Percentiles rank a stretch among this genome's conserved stretches.
These are phyloP conservation scores for Quadroppia sp. DNA, from an alignment of 2,888 invertebrate species.

Conservation along the genomic window DNA sequence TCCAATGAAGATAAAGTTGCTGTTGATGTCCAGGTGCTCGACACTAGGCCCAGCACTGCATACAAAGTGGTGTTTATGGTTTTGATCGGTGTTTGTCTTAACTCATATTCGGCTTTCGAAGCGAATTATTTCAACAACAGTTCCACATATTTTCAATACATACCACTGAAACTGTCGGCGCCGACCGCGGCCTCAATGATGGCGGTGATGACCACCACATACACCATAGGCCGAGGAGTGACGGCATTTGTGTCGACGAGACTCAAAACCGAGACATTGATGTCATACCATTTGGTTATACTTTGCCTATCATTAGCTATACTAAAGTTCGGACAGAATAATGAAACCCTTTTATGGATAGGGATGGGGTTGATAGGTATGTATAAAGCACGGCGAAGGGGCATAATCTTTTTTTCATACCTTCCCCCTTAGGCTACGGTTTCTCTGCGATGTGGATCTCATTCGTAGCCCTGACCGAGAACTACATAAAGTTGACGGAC, in stretches of 20 bases:
- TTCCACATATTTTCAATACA: background rate
- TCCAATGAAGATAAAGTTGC: too few relatives aligned
- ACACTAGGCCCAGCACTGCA: too few relatives aligned
- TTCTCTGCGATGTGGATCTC: too few relatives aligned
- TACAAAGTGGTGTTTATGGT: too few relatives aligned
- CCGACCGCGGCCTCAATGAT: background rate
- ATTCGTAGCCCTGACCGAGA: conserved; percentile 27
- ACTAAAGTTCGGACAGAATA: background rate
- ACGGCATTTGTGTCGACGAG: background rate
- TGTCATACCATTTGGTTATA: background rate
- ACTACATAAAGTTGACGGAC: conserved; percentile 9
- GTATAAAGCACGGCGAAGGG: too few relatives aligned
- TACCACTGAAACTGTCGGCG: background rate
- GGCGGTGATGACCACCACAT: background rate
- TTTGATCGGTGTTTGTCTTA: too few relatives aligned
- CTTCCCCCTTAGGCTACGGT: too few relatives aligned
- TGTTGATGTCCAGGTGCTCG: too few relatives aligned
- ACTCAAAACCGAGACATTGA: background rate
- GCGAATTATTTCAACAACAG: background rate
- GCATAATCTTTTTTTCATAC: too few relatives aligned
- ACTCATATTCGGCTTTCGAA: background rate
- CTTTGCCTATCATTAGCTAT: background rate
- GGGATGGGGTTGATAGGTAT: background rate
- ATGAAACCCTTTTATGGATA: background rate
- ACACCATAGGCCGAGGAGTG: background rate